phyloP scores from a whole-genome alignment of 2,113 vertebrate species.

The Pristiophorus japonicus region DNA sequence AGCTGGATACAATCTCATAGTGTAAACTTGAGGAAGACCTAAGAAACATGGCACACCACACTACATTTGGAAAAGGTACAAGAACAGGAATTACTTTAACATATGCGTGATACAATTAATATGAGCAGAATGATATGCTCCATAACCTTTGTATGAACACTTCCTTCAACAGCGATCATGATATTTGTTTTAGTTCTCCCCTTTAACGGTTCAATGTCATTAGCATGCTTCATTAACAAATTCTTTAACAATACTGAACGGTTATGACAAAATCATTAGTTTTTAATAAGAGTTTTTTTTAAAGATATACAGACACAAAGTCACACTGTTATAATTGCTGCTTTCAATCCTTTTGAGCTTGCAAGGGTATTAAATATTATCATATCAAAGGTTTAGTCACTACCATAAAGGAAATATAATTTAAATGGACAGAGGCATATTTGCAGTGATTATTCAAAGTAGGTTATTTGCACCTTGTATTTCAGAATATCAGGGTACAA shows the following conservation, averaged over 20 bases:
- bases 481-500: constrained; percentile 77
- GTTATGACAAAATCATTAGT: constrained; percentile 87
- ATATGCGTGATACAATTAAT: constrained; percentile 10
- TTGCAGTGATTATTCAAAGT: constrained; percentile 85
- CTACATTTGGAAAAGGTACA: not conserved
- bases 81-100: constrained; percentile 12
- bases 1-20: not conserved
- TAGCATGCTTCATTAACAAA: constrained; percentile 11
- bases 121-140: not conserved
- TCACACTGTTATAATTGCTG: constrained; percentile 94
- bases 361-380: constrained; percentile 86
- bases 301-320: constrained; percentile 84
- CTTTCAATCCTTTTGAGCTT: constrained; percentile 64
- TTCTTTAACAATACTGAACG: constrained; percentile 54
- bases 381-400: constrained; percentile 78
- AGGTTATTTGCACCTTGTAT: constrained; percentile 84
- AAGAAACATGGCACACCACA: not conserved
- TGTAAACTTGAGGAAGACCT: not conserved
- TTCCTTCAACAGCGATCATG: not conserved
- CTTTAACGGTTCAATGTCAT: not conserved
- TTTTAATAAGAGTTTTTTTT: constrained; percentile 83
- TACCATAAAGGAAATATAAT: constrained; percentile 83
- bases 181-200: constrained; percentile 15
- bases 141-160: not conserved
- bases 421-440: constrained; percentile 81